Evolutionary conservation across 2,797 vertebrate species (phyloP), one percentile per base, ranked within the genome.

Genomic region (Lacerta bilineata): DNA sequence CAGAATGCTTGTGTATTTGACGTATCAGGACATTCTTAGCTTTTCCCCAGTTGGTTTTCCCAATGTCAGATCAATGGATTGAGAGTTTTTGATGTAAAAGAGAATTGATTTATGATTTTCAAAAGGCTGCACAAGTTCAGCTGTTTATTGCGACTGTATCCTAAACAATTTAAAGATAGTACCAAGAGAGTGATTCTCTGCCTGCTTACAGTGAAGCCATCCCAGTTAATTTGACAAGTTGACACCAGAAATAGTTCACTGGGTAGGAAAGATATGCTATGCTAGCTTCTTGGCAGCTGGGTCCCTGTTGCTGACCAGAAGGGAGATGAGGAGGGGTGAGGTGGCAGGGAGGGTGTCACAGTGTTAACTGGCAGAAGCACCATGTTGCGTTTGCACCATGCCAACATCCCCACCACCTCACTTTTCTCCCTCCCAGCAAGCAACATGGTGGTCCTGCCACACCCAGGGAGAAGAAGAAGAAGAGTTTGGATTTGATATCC

Each of bases 121-220:
- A 88, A 59, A 29, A 90, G 86, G 87, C 2, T 87, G 74, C 71
- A 59, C 46, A 92, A 77, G 0, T 72, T 94, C 91, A 64, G 80
- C 1, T 23, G 91, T 89, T 55, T 95, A 93, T 94, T 92, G 93
- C 80, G 91, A 93, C 66, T 94, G 94, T 93, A 95, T 76, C 89
- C 18, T 74, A 92, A 93, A 94, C 72, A 75, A 74, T 83, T 81
- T 76, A 82, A 82, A 29, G 39, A 25, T n/a, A n/a, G 18, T 80
- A 72, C 27, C 78, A 81, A 64, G 86, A 81, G 46, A 61, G 11
- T 72, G 75, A 71, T 75, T 74, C 20, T 20, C 78, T 81, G 7
- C 69, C n/a, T 15, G 69, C 17, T 75, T 75, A 64, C 69, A 81
- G 18, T 33, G 18, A 74, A 81, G 10, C 10, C 68, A 87, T 77